Conservation (phyloP, 2,797 vertebrate species). For the Gymnodraco acuticeps region DNA sequence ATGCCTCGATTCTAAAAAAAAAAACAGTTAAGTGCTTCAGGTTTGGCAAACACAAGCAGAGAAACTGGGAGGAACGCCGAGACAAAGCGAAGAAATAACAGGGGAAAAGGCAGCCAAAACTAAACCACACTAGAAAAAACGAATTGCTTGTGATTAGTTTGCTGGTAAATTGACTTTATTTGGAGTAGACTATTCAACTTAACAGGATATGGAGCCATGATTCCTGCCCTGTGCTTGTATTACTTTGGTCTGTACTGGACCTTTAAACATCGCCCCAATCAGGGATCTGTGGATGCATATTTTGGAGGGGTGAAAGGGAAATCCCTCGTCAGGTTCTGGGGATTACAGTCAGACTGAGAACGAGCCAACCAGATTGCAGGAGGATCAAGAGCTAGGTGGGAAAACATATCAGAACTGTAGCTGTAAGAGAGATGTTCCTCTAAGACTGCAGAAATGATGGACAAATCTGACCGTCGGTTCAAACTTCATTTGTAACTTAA, state of each 20-base stretch:
- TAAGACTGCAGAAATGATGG: not conserved
- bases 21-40: slow-evolving; percentile 51
- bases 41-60: slow-evolving; percentile 56
- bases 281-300: not conserved
- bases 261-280: slow-evolving; percentile 20
- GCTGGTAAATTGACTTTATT: slow-evolving; percentile 12
- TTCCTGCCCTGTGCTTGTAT: slow-evolving; percentile 32
- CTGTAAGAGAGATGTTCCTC: slow-evolving; percentile 21
- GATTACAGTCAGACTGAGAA: slow-evolving; percentile 31
- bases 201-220: slow-evolving; percentile 45
- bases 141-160: slow-evolving; percentile 1
- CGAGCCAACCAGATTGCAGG: slow-evolving; percentile 22
- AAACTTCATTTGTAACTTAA: slow-evolving; percentile 54
- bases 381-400: slow-evolving; percentile 34
- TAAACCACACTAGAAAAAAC: slow-evolving; percentile 30
- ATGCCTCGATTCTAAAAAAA: slow-evolving; percentile 44
- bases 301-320: slow-evolving; percentile 1
- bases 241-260: slow-evolving; percentile 43
- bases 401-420: slow-evolving; percentile 10
- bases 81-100: slow-evolving; percentile 36
- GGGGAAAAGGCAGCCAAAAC: slow-evolving; percentile 16
- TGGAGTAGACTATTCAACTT: slow-evolving; percentile 50
- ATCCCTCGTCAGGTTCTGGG: slow-evolving; percentile 30
- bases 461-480: slow-evolving; percentile 35
- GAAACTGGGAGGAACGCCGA: slow-evolving; percentile 28